A percentile compares a stretch with the other conserved stretches of the same genome.
Evolutionary conservation across 2,797 vertebrate species (phyloP).

Genomic region (Streptopelia turtur): DNA sequence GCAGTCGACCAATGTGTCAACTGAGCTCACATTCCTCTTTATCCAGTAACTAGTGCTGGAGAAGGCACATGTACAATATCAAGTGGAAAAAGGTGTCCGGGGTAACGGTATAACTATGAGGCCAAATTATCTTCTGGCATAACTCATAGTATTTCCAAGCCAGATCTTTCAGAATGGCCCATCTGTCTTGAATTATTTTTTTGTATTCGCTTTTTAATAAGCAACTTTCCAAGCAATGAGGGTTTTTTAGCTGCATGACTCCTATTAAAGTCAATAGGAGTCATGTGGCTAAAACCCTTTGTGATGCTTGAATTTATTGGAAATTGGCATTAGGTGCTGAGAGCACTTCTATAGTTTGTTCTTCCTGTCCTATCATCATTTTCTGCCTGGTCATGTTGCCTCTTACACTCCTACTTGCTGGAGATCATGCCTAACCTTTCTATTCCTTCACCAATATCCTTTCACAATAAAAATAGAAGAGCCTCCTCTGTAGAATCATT

Average conservation of each 20-base stretch:
- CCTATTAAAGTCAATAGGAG: conserved; percentile 66
- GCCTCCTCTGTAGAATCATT: background rate
- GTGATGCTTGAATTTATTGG: conserved; percentile 60
- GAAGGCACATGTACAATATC: background rate
- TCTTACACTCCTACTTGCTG: background rate
- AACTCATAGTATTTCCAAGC: conserved; percentile 16
- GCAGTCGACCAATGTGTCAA: conserved; percentile 35
- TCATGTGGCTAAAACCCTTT: conserved; percentile 60
- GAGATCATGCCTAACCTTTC: conserved; percentile 32
- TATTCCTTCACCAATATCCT: background rate
- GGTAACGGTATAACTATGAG: background rate
- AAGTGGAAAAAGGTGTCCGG: conserved; percentile 12
- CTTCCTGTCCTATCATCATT: conserved; percentile 20
- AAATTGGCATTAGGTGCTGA: conserved; percentile 55
- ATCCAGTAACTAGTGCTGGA: background rate
- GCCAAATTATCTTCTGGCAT: conserved; percentile 51
- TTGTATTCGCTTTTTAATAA: conserved; percentile 57
- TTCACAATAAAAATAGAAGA: conserved; percentile 35
- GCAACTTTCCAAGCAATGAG: conserved; percentile 55
- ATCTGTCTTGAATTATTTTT: conserved; percentile 50
- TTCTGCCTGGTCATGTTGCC: background rate
- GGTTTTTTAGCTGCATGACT: conserved; percentile 60
- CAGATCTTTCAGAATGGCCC: conserved; percentile 4
- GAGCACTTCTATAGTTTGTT: conserved; percentile 52
- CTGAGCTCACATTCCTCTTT: conserved; percentile 13